These are phyloP conservation scores for Poecilia wingei DNA, from an alignment of 2,797 vertebrate species.

Conservation along the genomic window DNA sequence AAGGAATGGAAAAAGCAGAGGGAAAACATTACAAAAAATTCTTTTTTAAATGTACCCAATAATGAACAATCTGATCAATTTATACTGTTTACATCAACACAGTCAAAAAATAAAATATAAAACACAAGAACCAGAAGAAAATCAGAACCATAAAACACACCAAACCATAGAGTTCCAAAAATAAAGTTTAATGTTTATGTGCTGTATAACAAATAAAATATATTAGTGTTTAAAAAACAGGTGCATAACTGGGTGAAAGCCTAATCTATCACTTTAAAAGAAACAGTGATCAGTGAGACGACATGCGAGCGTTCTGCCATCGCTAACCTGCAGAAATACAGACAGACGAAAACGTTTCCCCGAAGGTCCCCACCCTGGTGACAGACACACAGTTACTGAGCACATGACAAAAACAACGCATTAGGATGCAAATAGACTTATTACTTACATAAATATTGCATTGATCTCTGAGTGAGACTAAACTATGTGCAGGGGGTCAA, in stretches of 20 bases:
- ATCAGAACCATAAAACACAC: constrained; percentile 41
- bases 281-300: constrained; percentile 60
- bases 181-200: constrained; percentile 95
- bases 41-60: neutral
- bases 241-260: constrained; percentile 83
- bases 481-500: constrained; percentile 55
- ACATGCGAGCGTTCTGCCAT: constrained; percentile 21
- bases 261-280: constrained; percentile 80
- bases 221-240: constrained; percentile 97
- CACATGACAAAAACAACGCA: constrained; percentile 62
- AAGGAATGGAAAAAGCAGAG: neutral
- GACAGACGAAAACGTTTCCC: constrained; percentile 34
- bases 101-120: neutral
- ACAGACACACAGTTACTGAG: constrained; percentile 68
- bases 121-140: neutral
- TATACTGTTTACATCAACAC: neutral
- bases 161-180: constrained; percentile 84
- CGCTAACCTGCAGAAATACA: constrained; percentile 17
- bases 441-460: constrained; percentile 79
- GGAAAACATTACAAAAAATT: neutral
- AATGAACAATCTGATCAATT: neutral
- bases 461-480: constrained; percentile 64
- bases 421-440: constrained; percentile 58
- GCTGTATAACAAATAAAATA: constrained; percentile 98
- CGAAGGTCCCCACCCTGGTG: constrained; percentile 27